Base-by-base conservation (phyloP, 2,888 invertebrate genomes). In the Trypoxylon attenuatum region DNA sequence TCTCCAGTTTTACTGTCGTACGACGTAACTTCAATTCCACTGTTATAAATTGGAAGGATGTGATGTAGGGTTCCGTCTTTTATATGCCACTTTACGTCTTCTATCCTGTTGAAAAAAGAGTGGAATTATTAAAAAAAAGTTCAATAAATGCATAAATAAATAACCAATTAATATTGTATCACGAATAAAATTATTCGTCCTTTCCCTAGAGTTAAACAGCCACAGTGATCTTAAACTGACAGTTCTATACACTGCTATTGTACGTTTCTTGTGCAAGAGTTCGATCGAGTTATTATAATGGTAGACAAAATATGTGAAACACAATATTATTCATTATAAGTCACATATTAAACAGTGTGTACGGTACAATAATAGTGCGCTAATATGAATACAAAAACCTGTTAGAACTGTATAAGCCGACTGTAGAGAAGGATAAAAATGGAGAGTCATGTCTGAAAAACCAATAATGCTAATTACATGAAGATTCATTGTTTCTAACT, bases 1-100 rank as follows among this genome's bases (percentile, higher is more conserved):
- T 87, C 85, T 38, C 87, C 87, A 21, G 85, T 86, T 78, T 83
- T 85, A 69, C 83, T 82, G 21, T 87, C 85, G 13, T 84, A 86
- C 10, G 86, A 84, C 23, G 82, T 85, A 15, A 87, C 82, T 73
- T 87, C 84, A 4, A 87, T 73, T 1, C 83, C 84, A 42, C 80
- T 82, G 46, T 84, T 82, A 50, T 84, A 85, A 58, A 84, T 78
- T 16, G 85, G 86, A 60, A 87, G 64, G 61, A 87, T 85, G 45
- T 87, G 87, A 75, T 87, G 79, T 18, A 87, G 61, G 1, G 80
- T 83, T 54, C 86, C 86, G 74, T 87, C 81, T 68, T 85, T 86
- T 39, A 87, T 82, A 23, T 84, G 77, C 87, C 86, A 87, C 54
- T 82, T 84, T 0, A 86, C 83, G 55, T 87, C 84, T 68, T 87